Base-by-base conservation (phyloP, 2,797 vertebrate species). In the Geotrypetes seraphini region DNA sequence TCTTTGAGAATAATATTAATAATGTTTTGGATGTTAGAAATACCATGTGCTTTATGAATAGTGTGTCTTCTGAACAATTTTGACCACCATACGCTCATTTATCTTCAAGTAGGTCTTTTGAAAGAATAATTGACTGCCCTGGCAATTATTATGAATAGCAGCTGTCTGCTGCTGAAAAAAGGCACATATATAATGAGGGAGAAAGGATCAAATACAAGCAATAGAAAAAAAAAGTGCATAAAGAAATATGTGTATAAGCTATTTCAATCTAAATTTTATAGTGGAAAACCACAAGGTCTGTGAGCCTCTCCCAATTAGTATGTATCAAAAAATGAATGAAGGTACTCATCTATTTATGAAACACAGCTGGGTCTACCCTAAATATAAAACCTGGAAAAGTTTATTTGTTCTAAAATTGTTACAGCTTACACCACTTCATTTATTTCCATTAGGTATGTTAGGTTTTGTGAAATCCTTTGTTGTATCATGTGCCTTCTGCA, bases 41-140 rank as follows among this genome's bases (percentile, higher is more conserved):
- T 66, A 68, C 42, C 58, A 33, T 49, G 48, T 63, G 52, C 71
- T 71, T 81, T 78, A 56, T 83, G 47, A 53, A 60, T 60, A 66
- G 73, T 61, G 73, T 67, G 51, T 60, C 70, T 62, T 66, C 63
- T 66, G 72, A 46, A 65, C 72, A 77, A 74, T 72, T 79, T 73
- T 78, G 73, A 60, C 71, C 61, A 72, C 77, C 75, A 60, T 69
- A 66, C 50, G 31, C 54, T 72, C 57, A 79, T 81, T 84, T 77
- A 78, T 76, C 69, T 70, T 83, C 77, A 77, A 86, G 80, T 75
- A 81, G 74, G 57, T 64, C 75, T 74, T 81, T 83, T 85, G 84
- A 83, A 78, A 75, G 63, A 70, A 82, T 84, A 86, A 83, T 86
- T 83, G 79, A 78, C 69, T 72, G 70, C 63, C 69, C 67, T 39